Conservation (phyloP, 2,113 vertebrate genomes). For the Mormyrus lacerda region DNA sequence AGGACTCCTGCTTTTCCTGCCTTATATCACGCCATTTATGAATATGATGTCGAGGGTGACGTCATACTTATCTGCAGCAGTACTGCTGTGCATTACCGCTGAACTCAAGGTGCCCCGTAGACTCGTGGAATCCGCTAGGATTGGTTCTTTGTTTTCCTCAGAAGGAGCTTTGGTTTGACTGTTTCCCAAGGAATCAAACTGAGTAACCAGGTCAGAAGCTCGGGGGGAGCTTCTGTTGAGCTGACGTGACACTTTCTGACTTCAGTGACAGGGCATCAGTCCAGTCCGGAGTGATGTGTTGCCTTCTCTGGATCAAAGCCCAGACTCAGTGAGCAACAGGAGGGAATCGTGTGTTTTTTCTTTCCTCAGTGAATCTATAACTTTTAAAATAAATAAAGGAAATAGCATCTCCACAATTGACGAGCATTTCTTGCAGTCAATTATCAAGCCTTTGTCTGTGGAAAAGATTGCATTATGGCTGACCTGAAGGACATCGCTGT, state of each 20-base stretch:
- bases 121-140: not conserved
- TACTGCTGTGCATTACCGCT: not conserved
- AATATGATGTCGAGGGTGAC: not conserved
- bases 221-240: not conserved
- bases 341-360: not conserved
- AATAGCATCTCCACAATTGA: not conserved
- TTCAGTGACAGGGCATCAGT: not conserved
- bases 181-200: constrained; percentile 9
- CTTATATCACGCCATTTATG: not conserved
- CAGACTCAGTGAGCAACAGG: not conserved
- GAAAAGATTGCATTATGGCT: not conserved
- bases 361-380: not conserved
- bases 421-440: not conserved
- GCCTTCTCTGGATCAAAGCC: not conserved
- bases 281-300: not conserved
- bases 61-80: not conserved
- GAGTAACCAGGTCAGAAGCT: not conserved
- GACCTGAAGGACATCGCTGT: not conserved
- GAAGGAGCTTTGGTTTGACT: not conserved
- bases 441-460: not conserved
- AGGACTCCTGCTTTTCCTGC: not conserved
- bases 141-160: not conserved
- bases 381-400: constrained; percentile 8
- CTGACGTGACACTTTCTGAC: not conserved
- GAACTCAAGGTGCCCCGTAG: not conserved